Evolutionary conservation across 2,888 invertebrate species (phyloP), one percentile per base, ranked within the genome.

Genomic region (Aleiodes leptofemur): DNA sequence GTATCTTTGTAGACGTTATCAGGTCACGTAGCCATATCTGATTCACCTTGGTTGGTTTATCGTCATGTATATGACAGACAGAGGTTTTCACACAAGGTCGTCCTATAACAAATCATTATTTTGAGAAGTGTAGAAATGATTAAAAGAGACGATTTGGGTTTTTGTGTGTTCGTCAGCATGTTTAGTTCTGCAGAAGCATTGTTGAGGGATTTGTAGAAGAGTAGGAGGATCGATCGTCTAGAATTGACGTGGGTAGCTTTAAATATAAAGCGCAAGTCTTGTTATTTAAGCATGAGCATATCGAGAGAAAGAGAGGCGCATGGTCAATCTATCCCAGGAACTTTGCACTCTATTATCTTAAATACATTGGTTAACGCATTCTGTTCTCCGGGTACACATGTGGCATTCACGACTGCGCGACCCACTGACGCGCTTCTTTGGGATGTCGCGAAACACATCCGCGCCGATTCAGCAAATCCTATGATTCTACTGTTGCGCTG

Each of bases 301-400:
- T 5, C 11, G 8, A 5, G 13, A 13, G 53, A 29, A 29, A 23
- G 66, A 66, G 48, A 43, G 48, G 68, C 68, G 50, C 68, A 68
- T 68, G 68, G 68, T 68, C 68, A 68, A 64, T 43, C 43, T 68
- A 68, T 68, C 50, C 50, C 1, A 23, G 23, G 51, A 23, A 48
- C n/a, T 59, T 59, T 51, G 48, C 14, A 31, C 34, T 23, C 51
- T 29, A 69, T 34, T 38, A 51, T 34, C 31, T 50, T 53, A 66
- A 56, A 57, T 43, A 43, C 48, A 66, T 51, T 73, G 50, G 13
- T 57, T 48, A 70, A 57, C 16, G 14, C 73, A 69, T 86, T 84
- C 83, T 87, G 86, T 81, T 87, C 85, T 83, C 87, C 87, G 87
- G 86, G 83, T 87, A 87, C 80, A 82, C 82, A 83, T 83, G 84